Evolutionary conservation across 2,888 invertebrate species (phyloP), one percentile per base, ranked within the genome.

Genomic region (Spilosoma lubricipeda): DNA sequence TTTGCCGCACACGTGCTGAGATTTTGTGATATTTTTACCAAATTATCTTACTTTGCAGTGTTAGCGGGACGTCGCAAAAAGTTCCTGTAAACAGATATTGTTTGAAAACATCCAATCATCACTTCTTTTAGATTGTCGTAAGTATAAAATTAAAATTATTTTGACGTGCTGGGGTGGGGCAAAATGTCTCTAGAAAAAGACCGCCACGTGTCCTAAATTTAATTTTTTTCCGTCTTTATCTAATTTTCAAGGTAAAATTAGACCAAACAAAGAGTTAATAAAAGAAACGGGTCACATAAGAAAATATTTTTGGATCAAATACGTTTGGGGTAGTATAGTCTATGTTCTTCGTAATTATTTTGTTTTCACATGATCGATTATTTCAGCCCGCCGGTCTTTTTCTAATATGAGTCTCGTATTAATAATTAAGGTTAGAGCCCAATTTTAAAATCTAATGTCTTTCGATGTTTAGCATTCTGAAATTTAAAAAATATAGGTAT

Each of bases 1-100:
- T 93, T 93, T 91, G 93, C 94, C 94, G 95, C 94, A 95, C 95
- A 95, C 94, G 95, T 95, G 95, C 95, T 93, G 92, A 90, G 91
- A 90, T 90, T 93, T 95, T 95, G 94, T 94, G 93, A 94, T 94
- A 95, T 94, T 94, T 94, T 94, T 93, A 92, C 87, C 88, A 87
- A 92, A 90, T 90, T 90, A 90, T 88, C 93, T 91, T 91, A 90
- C 86, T 91, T 94, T 93, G 87, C 91, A 91, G 90, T 89, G 86
- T 87, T 87, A 87, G 80, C 88, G 86, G 86, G 86, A 83, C 90
- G 82, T 82, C 87, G 77, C 80, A 84, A 87, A 89, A 86, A 86
- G 83, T 88, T 86, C 86, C 87, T 85, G 82, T 85, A 88, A 82
- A 87, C 86, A 85, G 83, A 86, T 87, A 88, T 90, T 90, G 88